Evolutionary conservation across 2,113 vertebrate genomes (phyloP).

Genomic region (Sula dactylatra): DNA sequence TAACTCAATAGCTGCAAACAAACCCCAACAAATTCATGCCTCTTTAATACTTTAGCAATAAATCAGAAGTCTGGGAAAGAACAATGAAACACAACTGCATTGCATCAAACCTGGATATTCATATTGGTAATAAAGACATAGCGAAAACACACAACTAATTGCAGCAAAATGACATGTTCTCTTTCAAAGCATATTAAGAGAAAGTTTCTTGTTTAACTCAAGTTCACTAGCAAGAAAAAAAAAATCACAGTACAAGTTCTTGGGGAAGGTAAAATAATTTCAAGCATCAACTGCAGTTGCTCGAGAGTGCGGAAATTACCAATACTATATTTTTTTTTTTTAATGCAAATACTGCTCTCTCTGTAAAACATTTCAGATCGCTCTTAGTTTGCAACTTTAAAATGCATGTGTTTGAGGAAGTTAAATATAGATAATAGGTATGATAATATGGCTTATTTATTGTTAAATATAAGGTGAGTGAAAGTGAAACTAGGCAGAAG

Average conservation of each 20-base stretch:
- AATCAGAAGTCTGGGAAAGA: background rate
- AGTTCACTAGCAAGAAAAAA: background rate
- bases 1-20: background rate
- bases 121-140: background rate
- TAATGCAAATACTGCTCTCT: background rate
- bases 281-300: background rate
- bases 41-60: background rate
- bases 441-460: background rate
- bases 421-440: background rate
- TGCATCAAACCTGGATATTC: background rate
- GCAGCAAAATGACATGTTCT: background rate
- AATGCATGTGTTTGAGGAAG: background rate
- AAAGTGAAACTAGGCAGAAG: background rate
- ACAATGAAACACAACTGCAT: background rate
- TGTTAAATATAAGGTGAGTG: background rate
- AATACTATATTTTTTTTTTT: background rate
- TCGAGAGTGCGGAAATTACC: background rate
- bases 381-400: background rate
- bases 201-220: slow-evolving; percentile 19
- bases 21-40: background rate
- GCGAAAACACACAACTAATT: background rate
- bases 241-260: background rate
- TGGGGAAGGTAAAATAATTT: background rate
- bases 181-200: background rate
- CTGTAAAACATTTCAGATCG: background rate